Evolutionary conservation across 2,888 invertebrate species (phyloP).

Genomic region (Ochropleura plecta): DNA sequence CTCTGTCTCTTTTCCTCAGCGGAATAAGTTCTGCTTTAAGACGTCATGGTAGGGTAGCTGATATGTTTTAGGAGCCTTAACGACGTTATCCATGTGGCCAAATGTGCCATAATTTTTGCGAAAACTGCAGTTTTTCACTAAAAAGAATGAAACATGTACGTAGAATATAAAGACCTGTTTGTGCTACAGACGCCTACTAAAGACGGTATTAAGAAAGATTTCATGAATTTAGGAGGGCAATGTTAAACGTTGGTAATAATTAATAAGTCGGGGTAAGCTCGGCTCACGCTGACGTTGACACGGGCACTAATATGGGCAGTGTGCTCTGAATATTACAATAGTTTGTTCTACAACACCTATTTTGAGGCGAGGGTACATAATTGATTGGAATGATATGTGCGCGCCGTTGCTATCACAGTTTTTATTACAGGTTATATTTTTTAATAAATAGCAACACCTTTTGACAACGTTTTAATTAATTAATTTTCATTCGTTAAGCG

Average conservation of each 20-base stretch:
- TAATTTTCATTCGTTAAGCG: background rate
- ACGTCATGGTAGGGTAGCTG: no score
- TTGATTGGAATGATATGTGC: constrained; percentile 64
- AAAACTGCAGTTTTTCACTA: background rate
- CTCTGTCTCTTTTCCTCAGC: no score
- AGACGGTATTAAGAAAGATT: constrained; percentile 61
- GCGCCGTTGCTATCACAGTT: constrained; percentile 47
- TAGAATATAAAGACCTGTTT: background rate
- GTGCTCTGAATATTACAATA: constrained; percentile 69
- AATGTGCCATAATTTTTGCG: background rate
- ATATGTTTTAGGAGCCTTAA: constrained; percentile 19
- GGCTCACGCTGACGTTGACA: constrained; percentile 58
- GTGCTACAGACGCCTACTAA: constrained; percentile 48
- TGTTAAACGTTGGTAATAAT: constrained; percentile 62
- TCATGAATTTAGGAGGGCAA: constrained; percentile 56
- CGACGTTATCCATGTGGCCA: background rate
- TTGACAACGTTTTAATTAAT: background rate
- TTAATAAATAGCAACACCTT: background rate
- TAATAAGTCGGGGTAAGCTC: constrained; percentile 55
- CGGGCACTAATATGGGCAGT: constrained; percentile 55
- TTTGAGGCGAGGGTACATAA: constrained; percentile 70
- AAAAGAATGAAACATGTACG: background rate
- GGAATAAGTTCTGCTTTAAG: no score
- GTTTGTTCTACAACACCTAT: constrained; percentile 63
- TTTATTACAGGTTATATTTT: constrained; percentile 30